A percentile compares a stretch with the other conserved stretches of the same genome.
phyloP scores from a whole-genome alignment of 2,888 invertebrate genomes.

The Melinaea menophilus region DNA sequence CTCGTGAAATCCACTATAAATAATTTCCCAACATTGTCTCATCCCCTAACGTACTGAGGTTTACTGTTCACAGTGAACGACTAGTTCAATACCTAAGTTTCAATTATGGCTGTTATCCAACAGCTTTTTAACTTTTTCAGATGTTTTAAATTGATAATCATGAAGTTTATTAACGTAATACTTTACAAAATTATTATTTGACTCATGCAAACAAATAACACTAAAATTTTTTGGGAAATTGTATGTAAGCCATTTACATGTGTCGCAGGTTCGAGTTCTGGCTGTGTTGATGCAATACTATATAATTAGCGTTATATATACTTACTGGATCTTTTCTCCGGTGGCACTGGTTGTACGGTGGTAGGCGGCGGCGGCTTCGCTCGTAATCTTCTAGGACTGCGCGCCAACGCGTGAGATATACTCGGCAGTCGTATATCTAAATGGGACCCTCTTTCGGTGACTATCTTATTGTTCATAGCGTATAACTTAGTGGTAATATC shows the following conservation, averaged over 20 bases:
- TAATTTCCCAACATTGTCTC: too few species aligned
- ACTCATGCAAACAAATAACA: too few species aligned
- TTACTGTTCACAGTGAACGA: too few species aligned
- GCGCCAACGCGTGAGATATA: conserved; percentile 84
- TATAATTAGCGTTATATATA: conserved; percentile 17
- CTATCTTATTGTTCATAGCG: conserved; percentile 91
- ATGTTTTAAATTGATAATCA: conserved; percentile 1
- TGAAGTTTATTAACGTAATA: not conserved
- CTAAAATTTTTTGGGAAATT: too few species aligned
- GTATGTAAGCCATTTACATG: too few species aligned
- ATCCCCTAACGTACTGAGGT: too few species aligned
- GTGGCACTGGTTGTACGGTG: conserved; percentile 73
- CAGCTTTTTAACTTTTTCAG: not conserved
- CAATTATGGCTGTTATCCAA: conserved; percentile 26
- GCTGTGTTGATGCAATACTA: too few species aligned
- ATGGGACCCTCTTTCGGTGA: conserved; percentile 87
- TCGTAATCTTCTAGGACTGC: conserved; percentile 73
- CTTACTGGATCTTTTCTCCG: conserved; percentile 63
- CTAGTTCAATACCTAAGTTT: too few species aligned
- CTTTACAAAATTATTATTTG: too few species aligned
- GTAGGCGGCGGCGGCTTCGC: conserved; percentile 72
- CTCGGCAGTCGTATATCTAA: conserved; percentile 87
- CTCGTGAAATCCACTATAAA: too few species aligned
- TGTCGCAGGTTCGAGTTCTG: too few species aligned
- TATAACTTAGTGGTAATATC: conserved; percentile 93